Conservation (phyloP, 2,113 vertebrate genomes). For the Cettia cetti region DNA sequence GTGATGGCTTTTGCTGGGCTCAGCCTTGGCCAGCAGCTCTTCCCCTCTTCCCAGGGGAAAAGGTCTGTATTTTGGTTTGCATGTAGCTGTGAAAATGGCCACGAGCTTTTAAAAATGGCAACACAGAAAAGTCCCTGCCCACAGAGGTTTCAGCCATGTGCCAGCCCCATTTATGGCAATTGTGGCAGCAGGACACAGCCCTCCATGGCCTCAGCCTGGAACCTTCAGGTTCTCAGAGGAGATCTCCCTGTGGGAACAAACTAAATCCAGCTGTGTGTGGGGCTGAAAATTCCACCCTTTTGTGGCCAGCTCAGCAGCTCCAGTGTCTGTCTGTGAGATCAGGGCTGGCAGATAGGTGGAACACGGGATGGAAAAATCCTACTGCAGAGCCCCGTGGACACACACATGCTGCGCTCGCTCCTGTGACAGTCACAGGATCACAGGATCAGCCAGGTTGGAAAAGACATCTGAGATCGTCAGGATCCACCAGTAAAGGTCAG, state of each 20-base stretch:
- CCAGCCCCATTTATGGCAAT: background rate
- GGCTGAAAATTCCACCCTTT: background rate
- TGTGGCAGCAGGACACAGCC: background rate
- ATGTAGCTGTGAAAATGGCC: background rate
- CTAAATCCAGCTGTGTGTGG: background rate
- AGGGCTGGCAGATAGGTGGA: background rate
- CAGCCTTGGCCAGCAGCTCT: background rate
- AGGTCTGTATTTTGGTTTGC: background rate
- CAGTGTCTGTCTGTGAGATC: background rate
- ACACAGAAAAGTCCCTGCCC: background rate
- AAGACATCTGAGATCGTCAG: background rate
- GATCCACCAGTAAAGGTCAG: background rate
- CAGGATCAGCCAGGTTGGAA: background rate
- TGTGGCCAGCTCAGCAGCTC: background rate
- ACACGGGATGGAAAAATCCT: background rate
- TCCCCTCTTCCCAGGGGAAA: background rate
- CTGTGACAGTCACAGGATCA: background rate
- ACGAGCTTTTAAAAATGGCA: background rate
- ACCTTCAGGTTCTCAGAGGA: background rate
- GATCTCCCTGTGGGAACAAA: background rate
- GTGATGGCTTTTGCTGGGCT: conserved; percentile 32
- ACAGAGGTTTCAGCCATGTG: background rate
- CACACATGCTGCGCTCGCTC: background rate
- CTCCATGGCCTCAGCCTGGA: background rate
- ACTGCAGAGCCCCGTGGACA: background rate